phyloP scores from a whole-genome alignment of 2,113 vertebrate species.

The Silurus asotus region DNA sequence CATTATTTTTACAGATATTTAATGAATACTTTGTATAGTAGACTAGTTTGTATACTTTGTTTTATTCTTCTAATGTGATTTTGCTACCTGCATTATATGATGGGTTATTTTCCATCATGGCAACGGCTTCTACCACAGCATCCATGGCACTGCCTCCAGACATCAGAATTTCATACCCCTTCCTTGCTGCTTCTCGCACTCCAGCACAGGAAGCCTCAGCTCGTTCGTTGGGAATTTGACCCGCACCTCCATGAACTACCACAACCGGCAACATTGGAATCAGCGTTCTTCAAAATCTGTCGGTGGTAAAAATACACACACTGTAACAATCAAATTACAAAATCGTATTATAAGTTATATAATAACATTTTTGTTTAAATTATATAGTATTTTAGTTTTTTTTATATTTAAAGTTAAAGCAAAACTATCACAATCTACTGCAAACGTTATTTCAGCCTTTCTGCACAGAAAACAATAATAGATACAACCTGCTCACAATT shows the following conservation, averaged over 20 bases:
- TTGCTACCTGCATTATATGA: conserved; percentile 87
- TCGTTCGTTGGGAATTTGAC: conserved; percentile 71
- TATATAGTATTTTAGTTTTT: not conserved
- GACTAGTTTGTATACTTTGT: not conserved
- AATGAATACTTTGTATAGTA: not conserved
- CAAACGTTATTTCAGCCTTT: not conserved
- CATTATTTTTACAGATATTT: not conserved
- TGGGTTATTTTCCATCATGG: conserved; percentile 83
- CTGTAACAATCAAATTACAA: not conserved
- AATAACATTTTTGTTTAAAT: not conserved
- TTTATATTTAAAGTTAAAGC: not conserved
- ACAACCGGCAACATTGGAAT: conserved; percentile 79
- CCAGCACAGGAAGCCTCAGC: conserved; percentile 68
- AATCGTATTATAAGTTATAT: not conserved
- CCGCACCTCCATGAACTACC: conserved; percentile 88
- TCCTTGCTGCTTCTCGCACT: conserved; percentile 71
- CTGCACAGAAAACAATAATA: not conserved
- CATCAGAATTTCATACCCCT: conserved; percentile 74
- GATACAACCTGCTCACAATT: not conserved
- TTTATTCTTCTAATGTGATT: not conserved
- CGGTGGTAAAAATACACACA: not conserved
- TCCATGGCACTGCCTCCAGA: conserved; percentile 83
- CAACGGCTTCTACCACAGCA: conserved; percentile 84
- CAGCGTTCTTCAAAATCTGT: conserved; percentile 8
- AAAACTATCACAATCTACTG: not conserved